phyloP scores from a whole-genome alignment of 1,140 invertebrate species.

The Micrasema minimum region DNA sequence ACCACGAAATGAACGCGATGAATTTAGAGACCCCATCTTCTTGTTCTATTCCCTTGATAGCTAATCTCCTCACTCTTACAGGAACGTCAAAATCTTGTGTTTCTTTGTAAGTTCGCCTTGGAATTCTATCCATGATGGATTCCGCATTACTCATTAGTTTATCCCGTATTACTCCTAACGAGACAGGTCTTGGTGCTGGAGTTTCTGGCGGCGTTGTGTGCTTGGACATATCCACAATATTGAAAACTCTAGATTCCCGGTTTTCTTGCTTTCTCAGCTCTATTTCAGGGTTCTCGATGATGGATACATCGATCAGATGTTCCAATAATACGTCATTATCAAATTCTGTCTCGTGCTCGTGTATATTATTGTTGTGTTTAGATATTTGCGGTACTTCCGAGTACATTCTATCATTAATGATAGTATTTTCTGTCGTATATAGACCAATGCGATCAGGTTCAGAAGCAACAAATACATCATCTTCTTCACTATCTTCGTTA shows the following conservation, averaged over 20 bases:
- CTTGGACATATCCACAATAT: constrained; percentile 50
- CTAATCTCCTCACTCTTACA: constrained; percentile 56
- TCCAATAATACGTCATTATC: constrained; percentile 43
- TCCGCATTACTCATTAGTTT: constrained; percentile 46
- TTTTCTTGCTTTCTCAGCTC: constrained; percentile 35
- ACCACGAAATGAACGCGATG: constrained; percentile 77
- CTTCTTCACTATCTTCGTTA: constrained; percentile 12
- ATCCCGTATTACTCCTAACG: constrained; percentile 36
- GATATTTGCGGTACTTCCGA: background rate
- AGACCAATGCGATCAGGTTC: constrained; percentile 2
- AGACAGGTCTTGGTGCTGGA: constrained; percentile 53
- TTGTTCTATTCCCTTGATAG: constrained; percentile 71
- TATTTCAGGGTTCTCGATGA: constrained; percentile 45
- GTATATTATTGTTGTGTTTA: background rate
- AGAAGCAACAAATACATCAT: constrained; percentile 25
- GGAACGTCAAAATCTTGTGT: constrained; percentile 56
- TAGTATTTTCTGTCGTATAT: background rate
- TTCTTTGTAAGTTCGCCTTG: constrained; percentile 44
- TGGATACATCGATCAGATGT: constrained; percentile 44
- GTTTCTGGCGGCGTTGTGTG: constrained; percentile 55
- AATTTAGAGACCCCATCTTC: constrained; percentile 75
- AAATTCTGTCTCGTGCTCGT: constrained; percentile 16
- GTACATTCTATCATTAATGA: constrained; percentile 10
- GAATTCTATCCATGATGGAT: constrained; percentile 44
- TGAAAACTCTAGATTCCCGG: constrained; percentile 19